Conservation (phyloP, 2,113 vertebrate genomes). For the Chlorodrepanis virens region DNA sequence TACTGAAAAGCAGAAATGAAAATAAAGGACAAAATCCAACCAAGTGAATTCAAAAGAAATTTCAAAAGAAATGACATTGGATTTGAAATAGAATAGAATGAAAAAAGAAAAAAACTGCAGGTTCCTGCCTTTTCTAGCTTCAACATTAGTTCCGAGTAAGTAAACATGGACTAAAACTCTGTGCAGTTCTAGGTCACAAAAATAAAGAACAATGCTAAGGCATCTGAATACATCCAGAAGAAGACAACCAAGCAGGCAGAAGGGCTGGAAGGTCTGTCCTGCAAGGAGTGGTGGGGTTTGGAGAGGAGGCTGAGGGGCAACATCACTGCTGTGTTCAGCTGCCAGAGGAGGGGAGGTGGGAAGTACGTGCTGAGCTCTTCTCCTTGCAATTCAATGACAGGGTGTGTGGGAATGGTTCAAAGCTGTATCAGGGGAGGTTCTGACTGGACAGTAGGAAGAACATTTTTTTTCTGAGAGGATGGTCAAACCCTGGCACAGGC, state of each 20-base stretch:
- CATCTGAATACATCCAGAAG: neutral
- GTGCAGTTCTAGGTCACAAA: neutral
- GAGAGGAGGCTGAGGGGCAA: neutral
- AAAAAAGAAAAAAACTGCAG: neutral
- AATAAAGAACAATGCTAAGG: neutral
- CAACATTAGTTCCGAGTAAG: neutral
- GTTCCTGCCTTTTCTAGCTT: neutral
- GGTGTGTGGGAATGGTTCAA: neutral
- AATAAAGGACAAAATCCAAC: neutral
- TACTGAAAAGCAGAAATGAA: neutral
- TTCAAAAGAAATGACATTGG: neutral
- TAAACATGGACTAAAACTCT: neutral
- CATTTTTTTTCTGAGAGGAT: neutral
- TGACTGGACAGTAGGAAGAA: neutral
- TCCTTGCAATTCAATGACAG: neutral
- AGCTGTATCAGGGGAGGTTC: neutral
- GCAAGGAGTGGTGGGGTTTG: neutral
- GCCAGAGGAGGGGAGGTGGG: neutral
- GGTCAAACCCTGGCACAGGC: neutral
- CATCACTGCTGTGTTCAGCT: neutral
- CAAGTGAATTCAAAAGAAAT: neutral
- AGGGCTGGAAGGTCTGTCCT: neutral
- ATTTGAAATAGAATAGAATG: neutral
- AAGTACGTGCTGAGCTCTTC: neutral
- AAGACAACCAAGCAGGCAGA: neutral